A percentile compares a stretch with the other conserved stretches of the same genome.
Evolutionary conservation across 2,888 invertebrate species (phyloP).

Genomic region (Epicampocera succincta): DNA sequence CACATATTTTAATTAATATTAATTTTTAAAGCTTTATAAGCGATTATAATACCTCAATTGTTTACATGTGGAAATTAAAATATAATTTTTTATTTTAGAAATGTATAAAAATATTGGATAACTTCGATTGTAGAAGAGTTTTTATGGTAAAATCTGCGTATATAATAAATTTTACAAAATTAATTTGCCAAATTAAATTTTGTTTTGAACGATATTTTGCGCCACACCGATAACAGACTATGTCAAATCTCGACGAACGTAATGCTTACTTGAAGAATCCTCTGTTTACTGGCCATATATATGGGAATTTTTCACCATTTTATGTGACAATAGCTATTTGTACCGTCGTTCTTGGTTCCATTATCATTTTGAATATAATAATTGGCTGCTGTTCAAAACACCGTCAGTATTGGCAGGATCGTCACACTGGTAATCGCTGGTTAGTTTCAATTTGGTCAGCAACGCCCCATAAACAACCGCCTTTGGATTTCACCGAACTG

Average conservation of each 20-base stretch:
- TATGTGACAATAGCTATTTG: slow-evolving; percentile 91
- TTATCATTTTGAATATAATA: slow-evolving; percentile 89
- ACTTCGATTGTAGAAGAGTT: too few relatives aligned
- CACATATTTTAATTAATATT: too few relatives aligned
- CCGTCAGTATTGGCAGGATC: slow-evolving; percentile 90
- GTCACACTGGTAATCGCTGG: slow-evolving; percentile 93
- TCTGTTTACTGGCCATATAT: slow-evolving; percentile 83
- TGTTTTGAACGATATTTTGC: neutral
- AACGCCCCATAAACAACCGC: slow-evolving; percentile 91
- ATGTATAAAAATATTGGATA: too few relatives aligned
- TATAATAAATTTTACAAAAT: too few relatives aligned
- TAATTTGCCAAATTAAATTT: neutral
- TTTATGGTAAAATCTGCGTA: slow-evolving; percentile 14
- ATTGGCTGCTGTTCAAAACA: slow-evolving; percentile 92
- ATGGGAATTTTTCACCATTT: slow-evolving; percentile 92
- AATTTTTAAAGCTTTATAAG: too few relatives aligned
- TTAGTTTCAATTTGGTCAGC: slow-evolving; percentile 91
- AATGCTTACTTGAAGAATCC: slow-evolving; percentile 85
- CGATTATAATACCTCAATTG: too few relatives aligned
- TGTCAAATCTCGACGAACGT: slow-evolving; percentile 86
- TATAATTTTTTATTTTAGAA: too few relatives aligned
- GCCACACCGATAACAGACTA: slow-evolving; percentile 75
- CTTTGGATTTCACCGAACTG: slow-evolving; percentile 90
- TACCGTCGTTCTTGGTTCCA: slow-evolving; percentile 86
- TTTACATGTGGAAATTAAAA: too few relatives aligned